These are phyloP conservation scores for Stomatorhinus walkeri DNA, from an alignment of 2,797 vertebrate species.

Conservation along the genomic window DNA sequence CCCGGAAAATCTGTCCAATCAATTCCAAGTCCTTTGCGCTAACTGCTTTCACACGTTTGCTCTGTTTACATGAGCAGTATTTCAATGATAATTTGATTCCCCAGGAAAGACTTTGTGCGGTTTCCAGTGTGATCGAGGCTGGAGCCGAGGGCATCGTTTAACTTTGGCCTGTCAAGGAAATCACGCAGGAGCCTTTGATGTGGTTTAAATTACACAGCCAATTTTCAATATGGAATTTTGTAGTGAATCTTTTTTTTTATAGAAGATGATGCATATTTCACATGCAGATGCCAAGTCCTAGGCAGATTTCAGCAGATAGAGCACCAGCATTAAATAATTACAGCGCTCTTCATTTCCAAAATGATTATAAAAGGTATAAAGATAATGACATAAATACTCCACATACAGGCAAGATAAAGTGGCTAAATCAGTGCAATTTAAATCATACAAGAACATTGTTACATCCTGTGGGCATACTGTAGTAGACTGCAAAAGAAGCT, in stretches of 20 bases:
- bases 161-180: slow-evolving; percentile 16
- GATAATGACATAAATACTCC: background rate
- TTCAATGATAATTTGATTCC: slow-evolving; percentile 12
- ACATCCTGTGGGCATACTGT: background rate
- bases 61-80: slow-evolving; percentile 10
- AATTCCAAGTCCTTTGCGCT: background rate
- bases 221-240: slow-evolving; percentile 18
- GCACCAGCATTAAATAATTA: background rate
- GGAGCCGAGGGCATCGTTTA: background rate
- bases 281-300: background rate
- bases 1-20: slow-evolving; percentile 5
- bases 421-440: slow-evolving; percentile 6
- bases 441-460: background rate
- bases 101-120: slow-evolving; percentile 6
- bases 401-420: background rate
- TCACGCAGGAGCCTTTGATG: slow-evolving; percentile 8
- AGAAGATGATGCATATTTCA: slow-evolving; percentile 15
- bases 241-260: background rate
- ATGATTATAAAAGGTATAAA: slow-evolving; percentile 17
- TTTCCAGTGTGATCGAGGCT: slow-evolving; percentile 6
- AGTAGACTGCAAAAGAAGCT: background rate
- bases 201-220: slow-evolving; percentile 6
- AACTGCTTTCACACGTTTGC: slow-evolving; percentile 11
- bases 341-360: background rate
- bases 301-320: background rate